These are phyloP conservation scores for Tachysurus vachellii DNA, from an alignment of 2,113 vertebrate genomes.

Conservation along the genomic window DNA sequence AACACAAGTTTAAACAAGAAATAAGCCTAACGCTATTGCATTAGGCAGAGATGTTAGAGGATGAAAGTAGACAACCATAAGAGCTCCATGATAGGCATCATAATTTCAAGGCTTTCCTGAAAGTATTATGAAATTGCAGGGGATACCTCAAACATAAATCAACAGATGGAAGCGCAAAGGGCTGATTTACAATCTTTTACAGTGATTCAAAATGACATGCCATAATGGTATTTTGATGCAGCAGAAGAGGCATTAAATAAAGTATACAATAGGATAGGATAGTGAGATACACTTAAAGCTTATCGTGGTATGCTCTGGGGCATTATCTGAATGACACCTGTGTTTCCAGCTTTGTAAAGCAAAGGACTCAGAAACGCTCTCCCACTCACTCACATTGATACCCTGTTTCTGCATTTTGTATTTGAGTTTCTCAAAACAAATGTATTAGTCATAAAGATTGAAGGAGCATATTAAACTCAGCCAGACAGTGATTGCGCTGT, in stretches of 20 bases:
- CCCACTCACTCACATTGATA: conserved; percentile 43
- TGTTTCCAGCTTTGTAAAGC: conserved; percentile 41
- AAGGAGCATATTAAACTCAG: conserved; percentile 65
- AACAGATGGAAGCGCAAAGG: conserved; percentile 64
- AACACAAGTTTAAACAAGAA: conserved; percentile 67
- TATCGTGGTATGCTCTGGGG: conserved; percentile 55
- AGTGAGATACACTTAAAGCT: conserved; percentile 53
- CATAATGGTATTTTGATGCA: conserved; percentile 71
- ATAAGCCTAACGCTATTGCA: conserved; percentile 62
- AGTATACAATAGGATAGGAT: conserved; percentile 55
- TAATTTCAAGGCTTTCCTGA: conserved; percentile 51
- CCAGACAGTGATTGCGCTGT: conserved; percentile 64
- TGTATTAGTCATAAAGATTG: conserved; percentile 48
- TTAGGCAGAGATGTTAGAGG: conserved; percentile 60
- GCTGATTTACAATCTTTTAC: conserved; percentile 64
- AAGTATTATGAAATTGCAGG: conserved; percentile 60
- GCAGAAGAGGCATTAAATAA: conserved; percentile 55
- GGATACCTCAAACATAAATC: conserved; percentile 63
- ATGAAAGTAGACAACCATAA: conserved; percentile 57
- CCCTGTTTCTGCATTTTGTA: conserved; percentile 39
- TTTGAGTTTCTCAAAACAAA: conserved; percentile 30
- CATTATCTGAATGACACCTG: conserved; percentile 53
- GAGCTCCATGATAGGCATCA: conserved; percentile 55
- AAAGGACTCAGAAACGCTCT: conserved; percentile 12
- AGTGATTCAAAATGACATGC: conserved; percentile 63